Base-by-base conservation (phyloP, 2,888 invertebrate genomes). In the Eupsilia transversa region DNA sequence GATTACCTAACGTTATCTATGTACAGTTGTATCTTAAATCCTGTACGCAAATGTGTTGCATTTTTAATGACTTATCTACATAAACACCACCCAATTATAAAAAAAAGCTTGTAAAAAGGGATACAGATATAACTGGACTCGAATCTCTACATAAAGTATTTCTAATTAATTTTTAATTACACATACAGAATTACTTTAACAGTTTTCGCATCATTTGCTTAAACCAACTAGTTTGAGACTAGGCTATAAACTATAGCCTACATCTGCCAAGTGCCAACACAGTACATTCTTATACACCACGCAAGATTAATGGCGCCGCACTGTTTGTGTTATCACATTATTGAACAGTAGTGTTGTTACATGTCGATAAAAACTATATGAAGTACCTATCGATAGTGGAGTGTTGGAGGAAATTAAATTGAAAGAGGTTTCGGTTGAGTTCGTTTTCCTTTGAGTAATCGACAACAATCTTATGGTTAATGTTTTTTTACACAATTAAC, bases 261-360 rank as follows among this genome's bases (percentile, higher is more conserved):
- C 77, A 83, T 81, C 80, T 86, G 72, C 73, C 82, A 73, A 81
- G 82, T 79, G 79, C 68, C 72, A 72, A 38, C 38, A 68, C 85
- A 88, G 89, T 89, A 90, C 90, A 92, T 92, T 92, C 92, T 92
- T 92, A 92, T 88, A 88, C 89, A 63, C 88, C 89, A 86, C 88
- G 85, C 79, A 87, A 91, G 93, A 93, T 93, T 91, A 93, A 93
- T 93, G 91, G 73, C 77, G 77, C 82, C 84, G 84, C 90, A 88
- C 92, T 90, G 91, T 92, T 92, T 90, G 91, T 89, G 92, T 90
- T 93, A 92, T 92, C 92, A 89, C 88, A 86, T 91, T 91, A 91
- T 89, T 90, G 87, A 86, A 80, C 73, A 71, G 73, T 89, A 90
- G 89, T 85, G 88, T 89, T 84, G 65, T 60, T 3, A 66, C n/a